Evolutionary conservation across 2,797 vertebrate species (phyloP), one percentile per base, ranked within the genome.

Genomic region (Pempheris klunzingeri): DNA sequence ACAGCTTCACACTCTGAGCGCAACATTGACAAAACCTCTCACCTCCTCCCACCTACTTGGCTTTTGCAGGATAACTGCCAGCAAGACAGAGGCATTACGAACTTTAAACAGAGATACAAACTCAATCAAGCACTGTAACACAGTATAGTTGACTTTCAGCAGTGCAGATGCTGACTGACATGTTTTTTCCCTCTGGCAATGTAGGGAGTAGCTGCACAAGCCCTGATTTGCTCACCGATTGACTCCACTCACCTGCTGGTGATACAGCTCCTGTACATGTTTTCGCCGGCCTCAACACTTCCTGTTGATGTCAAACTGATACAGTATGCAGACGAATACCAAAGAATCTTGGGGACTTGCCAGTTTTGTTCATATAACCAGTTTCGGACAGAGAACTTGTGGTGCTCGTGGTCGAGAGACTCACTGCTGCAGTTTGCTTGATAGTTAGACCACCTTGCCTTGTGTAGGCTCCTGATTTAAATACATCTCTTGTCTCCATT

Each of bases 141-240:
- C 60, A 65, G 69, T 28, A 47, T 12, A 11, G 26, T 32, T 62
- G 11, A n/a, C 39, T 47, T 47, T 49, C 20, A 69, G 34, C 20
- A 4, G 32, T 57, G 50, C 1, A 1, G 43, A 39, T 52, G 20
- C 10, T 41, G 52, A 32, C 34, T 41, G 22, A 60, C 55, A 22
- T 52, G 28, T 61, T 39, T 60, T n/a, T 54, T 6, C 22, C 26
- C 41, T 72, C 49, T 22, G 36, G 24, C 24, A 30, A 34, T 38
- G 30, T 30, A 55, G n/a, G n/a, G n/a, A n/a, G 59, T 17, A 55
- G 49, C 30, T 53, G 7, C 46, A 36, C 26, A 52, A 52, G 9
- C 38, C 14, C 18, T 38, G 46, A 32, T 43, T 53, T 62, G 5
- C 69, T 60, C 43, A 50, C 13, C 41, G 34, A n/a, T 36, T 24